Evolutionary conservation across 2,797 vertebrate genomes (phyloP).

Genomic region (Spinus olivaceus): DNA sequence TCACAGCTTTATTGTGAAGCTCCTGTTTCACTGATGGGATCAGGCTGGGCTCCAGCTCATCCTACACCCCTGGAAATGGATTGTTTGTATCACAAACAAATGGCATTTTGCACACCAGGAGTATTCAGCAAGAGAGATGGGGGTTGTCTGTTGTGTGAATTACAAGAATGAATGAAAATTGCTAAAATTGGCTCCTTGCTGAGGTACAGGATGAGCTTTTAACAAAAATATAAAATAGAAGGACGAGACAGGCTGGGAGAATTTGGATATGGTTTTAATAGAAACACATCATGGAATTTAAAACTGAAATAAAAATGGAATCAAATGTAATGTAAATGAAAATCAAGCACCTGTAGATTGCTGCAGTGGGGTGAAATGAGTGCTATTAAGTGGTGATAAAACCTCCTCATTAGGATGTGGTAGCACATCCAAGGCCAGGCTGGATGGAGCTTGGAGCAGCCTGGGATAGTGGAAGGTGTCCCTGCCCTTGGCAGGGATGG

Average conservation of each 20-base stretch:
- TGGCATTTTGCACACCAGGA: neutral
- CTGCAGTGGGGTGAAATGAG: neutral
- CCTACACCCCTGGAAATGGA: neutral
- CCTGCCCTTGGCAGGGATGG: neutral
- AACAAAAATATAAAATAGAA: neutral
- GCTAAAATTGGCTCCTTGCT: neutral
- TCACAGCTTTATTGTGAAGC: neutral
- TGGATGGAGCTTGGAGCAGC: neutral
- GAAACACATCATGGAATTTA: neutral
- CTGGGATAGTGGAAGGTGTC: neutral
- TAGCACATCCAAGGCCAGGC: neutral
- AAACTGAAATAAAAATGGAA: neutral
- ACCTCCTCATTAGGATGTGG: neutral
- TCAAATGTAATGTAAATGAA: neutral
- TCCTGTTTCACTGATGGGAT: conserved; percentile 4
- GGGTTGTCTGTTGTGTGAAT: neutral
- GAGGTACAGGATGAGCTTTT: neutral
- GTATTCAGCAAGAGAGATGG: neutral
- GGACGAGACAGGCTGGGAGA: neutral
- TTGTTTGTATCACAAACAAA: neutral
- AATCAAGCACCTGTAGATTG: neutral
- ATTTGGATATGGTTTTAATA: neutral
- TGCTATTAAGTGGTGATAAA: neutral
- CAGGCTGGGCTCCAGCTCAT: neutral
- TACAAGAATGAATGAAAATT: neutral